Percentiles rank a stretch among this genome's conserved stretches.
phyloP scores from a whole-genome alignment of 2,113 vertebrate species.

The Corvus cornix region DNA sequence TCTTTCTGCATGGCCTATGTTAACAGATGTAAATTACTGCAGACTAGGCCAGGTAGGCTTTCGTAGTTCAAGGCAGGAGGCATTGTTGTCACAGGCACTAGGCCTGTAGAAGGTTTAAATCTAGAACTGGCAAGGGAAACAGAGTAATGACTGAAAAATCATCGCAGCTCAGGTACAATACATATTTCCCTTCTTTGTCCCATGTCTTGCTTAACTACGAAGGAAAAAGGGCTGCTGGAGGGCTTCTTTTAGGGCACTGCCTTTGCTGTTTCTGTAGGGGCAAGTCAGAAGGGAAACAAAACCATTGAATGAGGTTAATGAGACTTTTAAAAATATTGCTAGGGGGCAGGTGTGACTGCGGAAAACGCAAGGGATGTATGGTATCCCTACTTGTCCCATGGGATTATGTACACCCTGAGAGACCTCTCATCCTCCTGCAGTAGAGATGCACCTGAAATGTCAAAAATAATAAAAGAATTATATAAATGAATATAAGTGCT shows the following conservation, averaged over 20 bases:
- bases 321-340: not conserved
- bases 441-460: not conserved
- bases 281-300: not conserved
- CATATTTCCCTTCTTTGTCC: not conserved
- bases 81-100: not conserved
- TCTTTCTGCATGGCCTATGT: not conserved
- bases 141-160: not conserved
- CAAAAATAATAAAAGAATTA: not conserved
- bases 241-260: not conserved
- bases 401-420: rapidly evolving
- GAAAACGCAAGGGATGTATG: rapidly evolving
- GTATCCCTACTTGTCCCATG: not conserved
- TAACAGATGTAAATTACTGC: not conserved
- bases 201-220: not conserved
- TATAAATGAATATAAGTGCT: not conserved
- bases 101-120: not conserved
- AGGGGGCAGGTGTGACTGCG: not conserved
- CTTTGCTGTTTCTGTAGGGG: not conserved
- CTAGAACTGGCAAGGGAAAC: not conserved
- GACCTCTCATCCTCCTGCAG: not conserved
- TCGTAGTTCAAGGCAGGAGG: not conserved
- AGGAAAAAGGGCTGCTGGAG: not conserved
- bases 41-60: not conserved
- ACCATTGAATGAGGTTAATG: not conserved
- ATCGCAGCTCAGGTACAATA: not conserved